Evolutionary conservation across 2,797 vertebrate genomes (phyloP).

Genomic region (Nothura maculosa): DNA sequence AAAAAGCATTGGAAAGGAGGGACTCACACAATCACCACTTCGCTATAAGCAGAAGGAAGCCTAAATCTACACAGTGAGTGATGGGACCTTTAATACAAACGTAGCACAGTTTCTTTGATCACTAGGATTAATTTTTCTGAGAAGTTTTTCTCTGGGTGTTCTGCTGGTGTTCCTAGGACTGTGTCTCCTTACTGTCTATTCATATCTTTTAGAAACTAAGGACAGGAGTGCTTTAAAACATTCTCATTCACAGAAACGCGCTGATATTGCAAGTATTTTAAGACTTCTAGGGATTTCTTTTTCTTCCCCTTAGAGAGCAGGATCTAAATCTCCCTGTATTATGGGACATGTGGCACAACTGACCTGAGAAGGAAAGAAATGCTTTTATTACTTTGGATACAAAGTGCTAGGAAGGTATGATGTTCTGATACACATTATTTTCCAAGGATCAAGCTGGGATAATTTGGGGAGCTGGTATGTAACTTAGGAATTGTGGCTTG

Average conservation of each 20-base stretch:
- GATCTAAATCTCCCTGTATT: background rate
- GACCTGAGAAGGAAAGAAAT: background rate
- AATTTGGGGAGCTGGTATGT: background rate
- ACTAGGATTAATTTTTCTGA: background rate
- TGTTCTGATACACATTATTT: background rate
- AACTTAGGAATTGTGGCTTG: background rate
- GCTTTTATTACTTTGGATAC: background rate
- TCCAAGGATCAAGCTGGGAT: background rate
- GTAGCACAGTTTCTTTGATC: background rate
- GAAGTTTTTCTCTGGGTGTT: background rate
- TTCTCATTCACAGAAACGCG: background rate
- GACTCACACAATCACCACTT: background rate
- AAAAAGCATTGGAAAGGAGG: background rate
- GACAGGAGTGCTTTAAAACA: accelerated
- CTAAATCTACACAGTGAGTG: too few relatives aligned
- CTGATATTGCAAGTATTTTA: background rate
- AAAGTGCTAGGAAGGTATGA: background rate
- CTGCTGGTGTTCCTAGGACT: background rate
- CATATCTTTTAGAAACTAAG: background rate
- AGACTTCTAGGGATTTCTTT: background rate
- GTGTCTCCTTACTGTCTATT: background rate
- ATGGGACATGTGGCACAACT: background rate
- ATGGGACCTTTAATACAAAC: background rate
- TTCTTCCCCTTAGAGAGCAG: background rate
- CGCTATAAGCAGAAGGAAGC: background rate